A percentile compares a stretch with the other conserved stretches of the same genome.
phyloP scores from a whole-genome alignment of 2,113 vertebrate genomes.

The Sorex fumeus region DNA sequence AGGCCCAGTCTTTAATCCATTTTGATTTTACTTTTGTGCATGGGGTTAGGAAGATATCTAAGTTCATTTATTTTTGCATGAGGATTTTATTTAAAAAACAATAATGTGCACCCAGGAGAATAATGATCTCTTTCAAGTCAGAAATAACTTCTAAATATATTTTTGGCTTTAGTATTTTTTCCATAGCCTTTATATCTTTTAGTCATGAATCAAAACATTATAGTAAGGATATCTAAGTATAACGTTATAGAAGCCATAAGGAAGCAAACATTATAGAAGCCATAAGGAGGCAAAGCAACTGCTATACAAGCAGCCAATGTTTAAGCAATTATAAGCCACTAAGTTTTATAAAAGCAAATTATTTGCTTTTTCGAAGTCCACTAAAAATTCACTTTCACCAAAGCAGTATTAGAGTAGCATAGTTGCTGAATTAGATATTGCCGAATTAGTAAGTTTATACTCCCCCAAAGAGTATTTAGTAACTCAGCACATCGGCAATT shows the following conservation, averaged over 20 bases:
- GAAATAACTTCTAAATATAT: not conserved
- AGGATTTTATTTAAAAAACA: too few relatives aligned
- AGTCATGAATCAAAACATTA: conserved; percentile 25
- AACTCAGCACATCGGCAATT: conserved; percentile 78
- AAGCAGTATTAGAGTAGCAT: conserved; percentile 65
- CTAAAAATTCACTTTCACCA: conserved; percentile 58
- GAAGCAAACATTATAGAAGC: conserved; percentile 3
- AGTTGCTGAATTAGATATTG: conserved; percentile 72
- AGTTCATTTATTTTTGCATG: too few relatives aligned
- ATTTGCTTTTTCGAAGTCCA: conserved; percentile 54
- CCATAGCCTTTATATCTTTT: conserved; percentile 40
- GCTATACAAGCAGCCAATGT: conserved; percentile 4
- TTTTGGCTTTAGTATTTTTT: conserved; percentile 6
- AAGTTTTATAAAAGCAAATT: conserved; percentile 71
- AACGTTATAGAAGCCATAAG: conserved; percentile 9
- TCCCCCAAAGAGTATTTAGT: conserved; percentile 75
- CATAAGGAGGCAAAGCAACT: conserved; percentile 6
- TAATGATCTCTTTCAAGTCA: too few relatives aligned
- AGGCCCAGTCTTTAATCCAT: too few relatives aligned
- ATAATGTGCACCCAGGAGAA: too few relatives aligned
- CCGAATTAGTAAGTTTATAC: conserved; percentile 76
- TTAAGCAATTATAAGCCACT: conserved; percentile 36
- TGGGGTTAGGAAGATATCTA: too few relatives aligned
- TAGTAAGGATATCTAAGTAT: conserved; percentile 15
- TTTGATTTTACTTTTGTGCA: too few relatives aligned